Conservation (phyloP, 1,140 invertebrate genomes). For the Drosophila pruinosa region DNA sequence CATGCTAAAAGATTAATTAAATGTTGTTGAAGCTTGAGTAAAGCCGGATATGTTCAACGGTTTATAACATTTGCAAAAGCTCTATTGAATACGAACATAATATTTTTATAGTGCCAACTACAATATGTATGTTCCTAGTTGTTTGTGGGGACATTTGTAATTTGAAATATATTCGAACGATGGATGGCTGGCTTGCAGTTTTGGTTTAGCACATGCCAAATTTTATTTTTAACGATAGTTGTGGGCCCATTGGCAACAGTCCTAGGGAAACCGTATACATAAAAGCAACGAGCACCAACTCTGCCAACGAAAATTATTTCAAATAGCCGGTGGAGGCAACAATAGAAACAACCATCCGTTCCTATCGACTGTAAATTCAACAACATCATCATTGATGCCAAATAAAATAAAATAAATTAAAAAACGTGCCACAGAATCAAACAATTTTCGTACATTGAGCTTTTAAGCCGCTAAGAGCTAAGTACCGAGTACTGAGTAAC, state of each 20-base stretch:
- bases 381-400: conserved; percentile 34
- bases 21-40: background rate
- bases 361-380: conserved; percentile 56
- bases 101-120: background rate
- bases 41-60: background rate
- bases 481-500: background rate
- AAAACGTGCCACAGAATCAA: conserved; percentile 64
- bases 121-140: background rate
- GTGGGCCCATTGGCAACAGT: conserved; percentile 43
- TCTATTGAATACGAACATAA: background rate
- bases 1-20: conserved; percentile 7
- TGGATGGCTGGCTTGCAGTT: conserved; percentile 19
- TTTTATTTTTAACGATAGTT: conserved; percentile 46
- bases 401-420: conserved; percentile 21
- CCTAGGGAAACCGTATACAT: conserved; percentile 26
- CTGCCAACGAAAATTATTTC: conserved; percentile 63
- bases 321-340: conserved; percentile 37
- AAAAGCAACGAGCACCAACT: conserved; percentile 43
- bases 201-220: conserved; percentile 35
- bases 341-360: conserved; percentile 21
- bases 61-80: conserved; percentile 11
- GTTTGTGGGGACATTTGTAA: background rate
- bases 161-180: background rate
- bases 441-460: conserved; percentile 71
- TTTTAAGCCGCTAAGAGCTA: conserved; percentile 62